Evolutionary conservation across 2,113 vertebrate species (phyloP).

Genomic region (Cyprinodon brontotheroides): DNA sequence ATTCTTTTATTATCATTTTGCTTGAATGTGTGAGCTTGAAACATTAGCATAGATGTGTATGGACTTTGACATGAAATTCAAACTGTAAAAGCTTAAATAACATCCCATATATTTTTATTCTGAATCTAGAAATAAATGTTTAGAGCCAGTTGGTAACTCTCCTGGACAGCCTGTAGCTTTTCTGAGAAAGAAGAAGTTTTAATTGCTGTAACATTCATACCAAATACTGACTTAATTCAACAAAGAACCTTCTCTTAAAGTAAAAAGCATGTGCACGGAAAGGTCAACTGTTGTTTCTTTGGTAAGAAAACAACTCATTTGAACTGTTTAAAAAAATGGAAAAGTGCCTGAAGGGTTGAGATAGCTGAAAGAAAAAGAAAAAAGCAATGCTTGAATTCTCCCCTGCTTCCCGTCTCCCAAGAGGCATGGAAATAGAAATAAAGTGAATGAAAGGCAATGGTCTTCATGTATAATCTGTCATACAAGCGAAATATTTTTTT

Average conservation of each 20-base stretch:
- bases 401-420: slow-evolving; percentile 30
- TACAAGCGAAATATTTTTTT: slow-evolving; percentile 66
- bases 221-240: slow-evolving; percentile 24
- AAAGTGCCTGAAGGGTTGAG: slow-evolving; percentile 58
- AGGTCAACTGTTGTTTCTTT: slow-evolving; percentile 4
- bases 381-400: slow-evolving; percentile 37
- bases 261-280: slow-evolving; percentile 17
- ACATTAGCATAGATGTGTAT: slow-evolving; percentile 14
- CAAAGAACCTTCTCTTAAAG: slow-evolving; percentile 30
- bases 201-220: slow-evolving; percentile 14
- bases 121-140: slow-evolving; percentile 2
- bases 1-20: neutral
- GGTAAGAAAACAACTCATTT: slow-evolving; percentile 16
- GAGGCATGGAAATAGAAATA: slow-evolving; percentile 52
- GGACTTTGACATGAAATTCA: slow-evolving; percentile 17
- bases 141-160: slow-evolving; percentile 9
- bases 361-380: slow-evolving; percentile 8
- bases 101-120: neutral
- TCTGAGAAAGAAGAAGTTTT: slow-evolving; percentile 1
- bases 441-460: slow-evolving; percentile 53
- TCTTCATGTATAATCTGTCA: slow-evolving; percentile 56
- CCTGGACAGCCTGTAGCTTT: slow-evolving; percentile 14
- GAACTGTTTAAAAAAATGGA: slow-evolving; percentile 42
- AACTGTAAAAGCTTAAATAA: slow-evolving; percentile 5
- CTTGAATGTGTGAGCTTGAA: slow-evolving; percentile 6